Base-by-base conservation (phyloP, 2,113 vertebrate genomes). In the Rhinichthys klamathensis region DNA sequence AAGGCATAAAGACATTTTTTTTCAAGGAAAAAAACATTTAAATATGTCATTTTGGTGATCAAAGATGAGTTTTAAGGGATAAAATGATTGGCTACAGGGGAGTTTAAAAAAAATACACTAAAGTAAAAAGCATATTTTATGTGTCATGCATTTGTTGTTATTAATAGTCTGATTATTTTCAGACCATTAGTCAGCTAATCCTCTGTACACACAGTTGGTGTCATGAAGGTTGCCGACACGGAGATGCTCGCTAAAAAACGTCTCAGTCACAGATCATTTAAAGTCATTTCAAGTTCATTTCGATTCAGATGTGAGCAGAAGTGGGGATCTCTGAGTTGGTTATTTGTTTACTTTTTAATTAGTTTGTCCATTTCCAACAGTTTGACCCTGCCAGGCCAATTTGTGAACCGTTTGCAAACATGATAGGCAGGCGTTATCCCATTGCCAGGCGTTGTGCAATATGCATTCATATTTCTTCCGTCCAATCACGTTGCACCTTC, bases 191-290 rank as follows among this genome's bases (percentile, higher is more conserved):
- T 32, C 74, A 32, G 49, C 74, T 41, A 58, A 79, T 60, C 6
- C 76, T 8, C 51, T 79, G 2, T 60, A 3, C 61, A 79, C 27
- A 77, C 25, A 60, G 49, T 58, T 75, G 73, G 32, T 79, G 32
- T 79, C 54, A 60, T 27, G 76, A 79, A 79, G 76, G 76, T 60
- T 79, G 25, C 44, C 3, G 25, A 49, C 73, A 76, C 13, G 15
- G 25, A 76, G 74, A 46, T 4, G 21, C 51, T 38, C 54, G 0
- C 54, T 8, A 54, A 79, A 78, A 49, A 60, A 23, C 11, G 32
- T 5, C 32, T 79, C 15, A 60, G 76, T 79, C 76, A 60, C 54
- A 79, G 76, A 79, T 79, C 27, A 61, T 79, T 79, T 79, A 16
- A 56, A 77, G 30, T 79, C 21, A 38, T 79, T 56, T 79, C 18